A percentile compares a stretch with the other conserved stretches of the same genome.
These are phyloP conservation scores for Cynoglossus semilaevis DNA, from an alignment of 2,113 vertebrate genomes.

Conservation along the genomic window DNA sequence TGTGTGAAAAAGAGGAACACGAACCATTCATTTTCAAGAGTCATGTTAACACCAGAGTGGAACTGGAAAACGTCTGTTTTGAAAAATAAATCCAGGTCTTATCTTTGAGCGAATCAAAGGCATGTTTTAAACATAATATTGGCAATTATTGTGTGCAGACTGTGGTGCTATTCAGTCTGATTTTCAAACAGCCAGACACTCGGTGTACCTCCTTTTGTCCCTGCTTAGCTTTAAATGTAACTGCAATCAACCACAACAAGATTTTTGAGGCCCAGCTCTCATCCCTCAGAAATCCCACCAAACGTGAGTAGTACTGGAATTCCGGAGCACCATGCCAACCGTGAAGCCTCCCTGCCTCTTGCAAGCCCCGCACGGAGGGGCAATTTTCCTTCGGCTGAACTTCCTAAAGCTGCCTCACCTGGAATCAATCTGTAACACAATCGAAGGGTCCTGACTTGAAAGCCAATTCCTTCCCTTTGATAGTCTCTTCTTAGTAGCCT, in stretches of 20 bases:
- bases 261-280: constrained; percentile 76
- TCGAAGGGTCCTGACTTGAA: constrained; percentile 82
- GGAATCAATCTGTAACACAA: constrained; percentile 85
- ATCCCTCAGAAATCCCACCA: constrained; percentile 77
- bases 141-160: constrained; percentile 61
- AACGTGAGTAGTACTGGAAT: constrained; percentile 79
- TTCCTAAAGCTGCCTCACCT: constrained; percentile 83
- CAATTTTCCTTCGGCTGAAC: constrained; percentile 80
- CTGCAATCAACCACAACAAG: constrained; percentile 79
- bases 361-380: constrained; percentile 69
- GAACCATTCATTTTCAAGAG: constrained; percentile 57
- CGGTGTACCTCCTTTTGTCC: constrained; percentile 42
- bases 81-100: constrained; percentile 59
- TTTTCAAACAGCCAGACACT: constrained; percentile 63
- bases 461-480: constrained; percentile 80
- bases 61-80: constrained; percentile 75
- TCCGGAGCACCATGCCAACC: constrained; percentile 79
- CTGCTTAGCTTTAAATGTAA: constrained; percentile 75
- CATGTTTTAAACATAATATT: constrained; percentile 63
- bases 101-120: constrained; percentile 67
- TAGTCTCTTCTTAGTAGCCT: constrained; percentile 79
- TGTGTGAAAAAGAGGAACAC: constrained; percentile 65
- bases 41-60: constrained; percentile 59
- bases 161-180: constrained; percentile 53
- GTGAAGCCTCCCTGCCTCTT: constrained; percentile 75